phyloP scores from a whole-genome alignment of 2,888 invertebrate genomes.

The Lucinisca nassula region DNA sequence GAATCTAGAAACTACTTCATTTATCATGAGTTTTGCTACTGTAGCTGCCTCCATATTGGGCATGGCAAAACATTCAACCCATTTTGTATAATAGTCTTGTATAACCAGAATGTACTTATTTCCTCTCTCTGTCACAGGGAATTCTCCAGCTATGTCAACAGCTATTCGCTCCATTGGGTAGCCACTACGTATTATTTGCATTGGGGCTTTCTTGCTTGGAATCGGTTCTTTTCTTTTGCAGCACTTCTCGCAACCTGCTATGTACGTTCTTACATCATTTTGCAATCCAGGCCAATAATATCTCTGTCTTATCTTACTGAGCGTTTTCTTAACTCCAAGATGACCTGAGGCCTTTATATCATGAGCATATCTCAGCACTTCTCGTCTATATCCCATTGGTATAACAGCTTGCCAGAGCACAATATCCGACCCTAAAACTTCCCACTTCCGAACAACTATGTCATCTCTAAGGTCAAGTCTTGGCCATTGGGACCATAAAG shows the following conservation, averaged over 20 bases:
- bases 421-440: not conserved
- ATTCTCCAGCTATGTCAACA: not conserved
- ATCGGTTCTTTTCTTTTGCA: too few relatives aligned
- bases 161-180: too few relatives aligned
- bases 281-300: not conserved
- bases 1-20: too few relatives aligned
- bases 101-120: slow-evolving; percentile 2
- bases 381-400: not conserved
- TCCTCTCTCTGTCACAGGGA: slow-evolving; percentile 4
- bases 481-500: not conserved
- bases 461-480: not conserved
- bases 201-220: too few relatives aligned
- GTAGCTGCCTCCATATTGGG: slow-evolving; percentile 8
- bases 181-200: too few relatives aligned
- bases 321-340: not conserved
- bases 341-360: not conserved
- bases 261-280: not conserved
- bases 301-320: not conserved
- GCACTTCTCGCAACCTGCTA: not conserved
- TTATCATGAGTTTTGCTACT: too few relatives aligned
- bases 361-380: not conserved
- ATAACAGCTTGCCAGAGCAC: not conserved
- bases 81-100: too few relatives aligned
- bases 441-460: not conserved
- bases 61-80: not conserved